Percentiles rank a stretch among this genome's conserved stretches.
Evolutionary conservation across 2,888 invertebrate genomes (phyloP).

Genomic region (Arctia plantaginis): DNA sequence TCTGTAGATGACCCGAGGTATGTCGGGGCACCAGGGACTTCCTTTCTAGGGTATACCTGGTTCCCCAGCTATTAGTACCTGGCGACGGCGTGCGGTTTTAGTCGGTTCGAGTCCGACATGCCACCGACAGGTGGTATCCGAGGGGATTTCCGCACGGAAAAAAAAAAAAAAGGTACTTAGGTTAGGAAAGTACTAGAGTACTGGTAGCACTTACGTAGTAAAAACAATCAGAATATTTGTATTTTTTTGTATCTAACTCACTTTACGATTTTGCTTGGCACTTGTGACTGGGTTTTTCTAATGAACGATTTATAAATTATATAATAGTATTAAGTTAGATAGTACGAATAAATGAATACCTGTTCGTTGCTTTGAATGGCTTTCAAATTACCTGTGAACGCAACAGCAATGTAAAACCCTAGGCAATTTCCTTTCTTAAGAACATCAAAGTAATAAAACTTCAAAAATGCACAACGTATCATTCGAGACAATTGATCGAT

Average conservation of each 20-base stretch:
- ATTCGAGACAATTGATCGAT: slow-evolving; percentile 63
- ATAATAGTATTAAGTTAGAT: neutral
- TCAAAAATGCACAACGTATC: slow-evolving; percentile 55
- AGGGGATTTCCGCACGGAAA: too few species aligned
- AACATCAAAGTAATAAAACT: slow-evolving; percentile 29
- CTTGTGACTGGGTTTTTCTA: neutral
- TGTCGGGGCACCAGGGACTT: too few species aligned
- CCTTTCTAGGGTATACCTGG: too few species aligned
- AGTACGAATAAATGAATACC: neutral
- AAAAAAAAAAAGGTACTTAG: neutral
- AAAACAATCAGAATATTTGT: neutral
- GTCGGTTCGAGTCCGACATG: too few species aligned
- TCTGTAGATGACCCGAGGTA: too few species aligned
- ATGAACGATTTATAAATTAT: neutral
- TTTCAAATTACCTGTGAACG: slow-evolving; percentile 4
- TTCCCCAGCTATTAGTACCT: too few species aligned
- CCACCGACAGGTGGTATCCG: too few species aligned
- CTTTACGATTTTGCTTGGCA: neutral
- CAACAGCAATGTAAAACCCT: neutral
- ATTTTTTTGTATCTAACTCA: neutral
- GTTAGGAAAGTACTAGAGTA: too few species aligned
- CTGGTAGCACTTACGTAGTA: too few species aligned
- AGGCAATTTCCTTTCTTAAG: slow-evolving; percentile 17
- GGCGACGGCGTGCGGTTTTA: too few species aligned
- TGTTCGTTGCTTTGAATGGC: neutral